Base-by-base conservation (phyloP, 2,888 invertebrate genomes). In the Cecidostiba fungosa region DNA sequence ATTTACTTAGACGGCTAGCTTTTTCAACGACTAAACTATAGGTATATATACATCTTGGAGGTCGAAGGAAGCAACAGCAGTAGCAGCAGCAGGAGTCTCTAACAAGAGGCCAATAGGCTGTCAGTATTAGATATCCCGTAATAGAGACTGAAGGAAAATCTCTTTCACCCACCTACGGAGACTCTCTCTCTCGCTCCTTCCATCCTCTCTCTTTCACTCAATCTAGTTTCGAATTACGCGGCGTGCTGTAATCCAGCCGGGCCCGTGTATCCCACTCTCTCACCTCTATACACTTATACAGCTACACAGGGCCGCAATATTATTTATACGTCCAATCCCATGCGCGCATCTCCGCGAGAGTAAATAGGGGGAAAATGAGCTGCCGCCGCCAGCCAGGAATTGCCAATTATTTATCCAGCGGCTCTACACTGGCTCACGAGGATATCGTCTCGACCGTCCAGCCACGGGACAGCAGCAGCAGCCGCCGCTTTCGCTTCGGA, bases 401-500 rank as follows among this genome's bases (percentile, higher is more conserved):
- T 90, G 90, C 83, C 90, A 90, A 91, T 91, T 91, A 91, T 91
- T 91, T 91, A 91, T 90, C 90, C 89, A 81, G 82, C 73, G 16
- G 12, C 47, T 0, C 50, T 50, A 19, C 81, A 87, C 85, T 59
- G 88, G 62, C 76, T 83, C 78, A 78, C 62, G 81, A 74, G 85
- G 73, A 85, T 72, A 73, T 72, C 39, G 54, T 12, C 36, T 79
- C 69, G 62, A 26, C 10, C 72, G 77, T 77, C 78, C 47, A 10
- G 43, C 54, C 26, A n/a, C 73, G 70, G 78, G 74, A 47, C 81
- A 47, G 62, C 73, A 88, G 88, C n/a, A 23, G 19, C 47, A 6
- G 32, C 39, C 16, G n/a, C 16, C 32, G 43, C 62, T 12, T 6
- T 23, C 66, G 5, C 66, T 66, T 26, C 66, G 29, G 26, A 66